Conservation (phyloP, 2,888 invertebrate genomes). For the Melangyna quadrimaculata region DNA sequence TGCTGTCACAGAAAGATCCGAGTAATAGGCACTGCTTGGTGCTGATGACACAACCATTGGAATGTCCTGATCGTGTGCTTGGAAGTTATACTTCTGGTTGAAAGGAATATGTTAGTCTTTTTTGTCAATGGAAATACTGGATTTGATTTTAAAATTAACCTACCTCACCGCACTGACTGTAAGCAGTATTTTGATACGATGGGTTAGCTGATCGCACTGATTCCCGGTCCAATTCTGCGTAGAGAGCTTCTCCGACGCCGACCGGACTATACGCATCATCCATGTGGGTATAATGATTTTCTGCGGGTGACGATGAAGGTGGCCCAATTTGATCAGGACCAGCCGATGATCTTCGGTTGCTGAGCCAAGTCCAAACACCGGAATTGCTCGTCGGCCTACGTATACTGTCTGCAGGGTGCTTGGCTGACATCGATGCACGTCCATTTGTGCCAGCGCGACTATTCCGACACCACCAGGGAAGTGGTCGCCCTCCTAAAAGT, state of each 20-base stretch:
- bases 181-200: conserved; percentile 88
- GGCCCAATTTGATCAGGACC: conserved; percentile 82
- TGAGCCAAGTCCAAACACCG: conserved; percentile 81
- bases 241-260: conserved; percentile 85
- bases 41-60: conserved; percentile 84
- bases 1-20: conserved; percentile 84
- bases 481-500: conserved; percentile 78
- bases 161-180: conserved; percentile 82
- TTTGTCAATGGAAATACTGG: neutral
- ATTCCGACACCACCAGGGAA: conserved; percentile 81
- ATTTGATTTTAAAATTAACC: conserved; percentile 56
- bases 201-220: conserved; percentile 82
- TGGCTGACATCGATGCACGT: conserved; percentile 79
- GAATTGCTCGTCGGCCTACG: conserved; percentile 81
- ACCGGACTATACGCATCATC: conserved; percentile 84
- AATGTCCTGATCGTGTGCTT: conserved; percentile 81
- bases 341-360: conserved; percentile 79
- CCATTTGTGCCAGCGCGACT: conserved; percentile 79
- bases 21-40: conserved; percentile 89
- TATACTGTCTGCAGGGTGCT: conserved; percentile 81
- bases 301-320: conserved; percentile 83
- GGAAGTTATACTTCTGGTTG: conserved; percentile 79
- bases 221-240: conserved; percentile 87
- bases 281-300: conserved; percentile 89
- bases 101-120: conserved; percentile 21